Percentiles rank a stretch among this genome's conserved stretches.
Evolutionary conservation across 2,888 invertebrate genomes (phyloP).

Genomic region (Drosophila infuscata): DNA sequence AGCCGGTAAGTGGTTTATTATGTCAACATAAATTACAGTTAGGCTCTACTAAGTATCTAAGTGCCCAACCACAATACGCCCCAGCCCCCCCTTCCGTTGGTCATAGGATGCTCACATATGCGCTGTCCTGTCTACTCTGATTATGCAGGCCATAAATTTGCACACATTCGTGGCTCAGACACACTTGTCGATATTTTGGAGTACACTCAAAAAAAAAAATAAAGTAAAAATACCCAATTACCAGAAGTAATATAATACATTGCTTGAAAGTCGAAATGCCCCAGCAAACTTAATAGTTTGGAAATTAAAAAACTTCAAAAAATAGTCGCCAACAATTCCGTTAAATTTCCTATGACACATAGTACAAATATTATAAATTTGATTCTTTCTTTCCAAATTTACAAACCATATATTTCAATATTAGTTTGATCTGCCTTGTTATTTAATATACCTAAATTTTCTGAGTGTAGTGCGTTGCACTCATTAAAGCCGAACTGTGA

Average conservation of each 20-base stretch:
- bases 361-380: not conserved
- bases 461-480: slow-evolving; percentile 7
- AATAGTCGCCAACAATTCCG: not conserved
- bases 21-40: slow-evolving; percentile 80
- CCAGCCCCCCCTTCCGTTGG: not conserved
- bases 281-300: not conserved
- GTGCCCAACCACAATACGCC: slow-evolving; percentile 24
- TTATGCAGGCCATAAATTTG: slow-evolving; percentile 69
- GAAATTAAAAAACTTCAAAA: not conserved
- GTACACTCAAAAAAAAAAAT: not conserved
- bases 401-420: not conserved
- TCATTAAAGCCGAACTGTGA: slow-evolving; percentile 46
- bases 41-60: slow-evolving; percentile 47
- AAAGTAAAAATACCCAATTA: too few species aligned
- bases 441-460: not conserved
- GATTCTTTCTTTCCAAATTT: too few species aligned
- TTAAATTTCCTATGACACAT: not conserved
- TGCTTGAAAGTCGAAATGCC: not conserved
- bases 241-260: not conserved
- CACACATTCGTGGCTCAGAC: slow-evolving; percentile 30
- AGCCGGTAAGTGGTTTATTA: slow-evolving; percentile 84
- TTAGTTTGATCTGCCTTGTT: not conserved
- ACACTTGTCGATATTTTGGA: slow-evolving; percentile 48
- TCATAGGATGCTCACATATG: slow-evolving; percentile 47
- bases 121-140: slow-evolving; percentile 39